Conservation (phyloP, 2,797 vertebrate genomes). For the Gallinago solitaria region DNA sequence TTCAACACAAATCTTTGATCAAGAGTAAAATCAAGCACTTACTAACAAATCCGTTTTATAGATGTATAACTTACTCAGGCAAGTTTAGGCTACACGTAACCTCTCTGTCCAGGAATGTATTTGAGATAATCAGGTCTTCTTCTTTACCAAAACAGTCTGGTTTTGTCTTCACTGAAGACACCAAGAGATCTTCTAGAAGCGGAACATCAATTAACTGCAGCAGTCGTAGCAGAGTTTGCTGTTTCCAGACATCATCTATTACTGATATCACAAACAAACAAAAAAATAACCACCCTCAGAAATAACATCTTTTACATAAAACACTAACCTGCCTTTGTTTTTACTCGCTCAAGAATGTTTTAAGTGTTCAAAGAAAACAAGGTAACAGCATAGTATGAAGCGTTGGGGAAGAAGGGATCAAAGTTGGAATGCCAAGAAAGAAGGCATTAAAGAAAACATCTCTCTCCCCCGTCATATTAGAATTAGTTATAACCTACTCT, state of each 20-base stretch:
- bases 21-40: neutral
- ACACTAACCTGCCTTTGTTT: neutral
- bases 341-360: neutral
- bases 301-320: neutral
- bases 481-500: neutral
- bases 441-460: neutral
- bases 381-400: neutral
- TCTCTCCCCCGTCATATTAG: neutral
- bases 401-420: neutral
- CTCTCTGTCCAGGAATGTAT: constrained; percentile 87
- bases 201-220: constrained; percentile 86
- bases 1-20: neutral
- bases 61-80: constrained; percentile 77
- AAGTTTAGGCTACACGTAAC: constrained; percentile 79
- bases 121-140: constrained; percentile 85
- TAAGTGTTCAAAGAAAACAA: neutral
- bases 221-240: constrained; percentile 85
- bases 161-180: constrained; percentile 75
- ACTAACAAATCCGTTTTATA: neutral
- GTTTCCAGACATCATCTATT: constrained; percentile 86
- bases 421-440: neutral
- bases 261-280: constrained; percentile 66
- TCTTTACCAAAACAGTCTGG: constrained; percentile 66
- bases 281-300: neutral
- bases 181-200: constrained; percentile 84